Base-by-base conservation (phyloP, 2,888 invertebrate species). In the Lepidonotus clava region DNA sequence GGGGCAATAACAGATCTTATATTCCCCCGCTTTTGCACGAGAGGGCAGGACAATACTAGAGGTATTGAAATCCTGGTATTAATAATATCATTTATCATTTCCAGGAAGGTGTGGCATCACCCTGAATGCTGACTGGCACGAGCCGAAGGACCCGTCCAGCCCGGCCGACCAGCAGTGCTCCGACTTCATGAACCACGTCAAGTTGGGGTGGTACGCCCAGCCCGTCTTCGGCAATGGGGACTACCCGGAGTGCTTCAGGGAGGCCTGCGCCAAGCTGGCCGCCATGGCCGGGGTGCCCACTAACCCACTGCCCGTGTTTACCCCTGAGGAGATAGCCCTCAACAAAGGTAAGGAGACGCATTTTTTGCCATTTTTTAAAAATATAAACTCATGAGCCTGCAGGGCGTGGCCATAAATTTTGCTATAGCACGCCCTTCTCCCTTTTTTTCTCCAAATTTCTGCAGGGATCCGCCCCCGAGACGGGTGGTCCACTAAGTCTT, bases 271-370 rank as follows among this genome's bases (percentile, higher is more conserved):
- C 0, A 40, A 53, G 14, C n/a, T 84, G n/a, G 85, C 86, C 24
- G 66, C 71, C 32, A 38, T 83, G n/a, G 66, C 87, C 4, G 89
- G 89, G 1, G 40, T 84, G 18, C 83, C 87, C 1, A 41, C 89
- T 8, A 91, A 92, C n/a, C 88, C 92, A 66, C 90, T 94, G 24
- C 93, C 93, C 0, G 88, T 88, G 40, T 93, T 94, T 84, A 93
- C 93, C 0, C 88, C 89, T 0, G 90, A 90, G 2, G 94, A 94
- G 87, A 92, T 91, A 21, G 36, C 83, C 18, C 84, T 87, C 21
- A 88, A 88, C 46, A 89, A 89, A 88, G 93, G 93, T 93, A 41
- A 0, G 34, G 6, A 4, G 4, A 4, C n/a, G n/a, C 36, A 18
- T 53, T 14, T 53, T 76, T 76, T 76, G 32, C 32, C n/a, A 11